Conservation (phyloP, 2,797 vertebrate genomes). For the Mus minutoides region DNA sequence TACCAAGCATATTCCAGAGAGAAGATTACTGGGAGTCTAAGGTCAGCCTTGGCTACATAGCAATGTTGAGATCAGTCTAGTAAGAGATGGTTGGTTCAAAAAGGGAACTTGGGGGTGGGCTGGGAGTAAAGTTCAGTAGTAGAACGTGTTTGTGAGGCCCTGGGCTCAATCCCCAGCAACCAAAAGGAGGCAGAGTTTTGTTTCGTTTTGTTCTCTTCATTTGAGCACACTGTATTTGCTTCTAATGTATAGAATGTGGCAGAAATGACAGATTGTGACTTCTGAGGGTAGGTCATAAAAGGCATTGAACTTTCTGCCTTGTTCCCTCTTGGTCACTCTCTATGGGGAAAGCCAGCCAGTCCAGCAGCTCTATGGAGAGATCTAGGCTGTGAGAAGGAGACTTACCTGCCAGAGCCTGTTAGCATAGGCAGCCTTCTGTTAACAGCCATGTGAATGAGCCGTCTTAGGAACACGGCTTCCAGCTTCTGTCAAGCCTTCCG, state of each 20-base stretch:
- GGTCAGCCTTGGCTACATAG: background rate
- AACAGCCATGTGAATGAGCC: conserved; percentile 46
- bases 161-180: background rate
- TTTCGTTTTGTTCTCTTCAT: background rate
- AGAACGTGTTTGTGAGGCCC: background rate
- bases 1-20: background rate
- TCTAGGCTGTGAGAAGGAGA: conserved; percentile 31
- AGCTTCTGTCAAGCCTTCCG: background rate
- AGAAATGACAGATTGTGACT: conserved; percentile 72
- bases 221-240: background rate
- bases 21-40: background rate
- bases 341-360: conserved; percentile 6
- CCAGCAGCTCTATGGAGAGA: conserved; percentile 60
- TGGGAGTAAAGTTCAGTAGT: background rate
- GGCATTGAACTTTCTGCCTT: conserved; percentile 21
- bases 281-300: conserved; percentile 71
- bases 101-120: too few relatives aligned
- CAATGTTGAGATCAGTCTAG: background rate
- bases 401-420: background rate
- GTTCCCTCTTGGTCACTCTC: background rate
- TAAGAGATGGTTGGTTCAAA: background rate
- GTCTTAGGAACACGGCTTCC: background rate
- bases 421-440: background rate
- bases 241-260: conserved; percentile 63
- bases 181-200: background rate